These are phyloP conservation scores for Mesorhabditis belari DNA, from an alignment of 2,888 invertebrate genomes.

Conservation along the genomic window DNA sequence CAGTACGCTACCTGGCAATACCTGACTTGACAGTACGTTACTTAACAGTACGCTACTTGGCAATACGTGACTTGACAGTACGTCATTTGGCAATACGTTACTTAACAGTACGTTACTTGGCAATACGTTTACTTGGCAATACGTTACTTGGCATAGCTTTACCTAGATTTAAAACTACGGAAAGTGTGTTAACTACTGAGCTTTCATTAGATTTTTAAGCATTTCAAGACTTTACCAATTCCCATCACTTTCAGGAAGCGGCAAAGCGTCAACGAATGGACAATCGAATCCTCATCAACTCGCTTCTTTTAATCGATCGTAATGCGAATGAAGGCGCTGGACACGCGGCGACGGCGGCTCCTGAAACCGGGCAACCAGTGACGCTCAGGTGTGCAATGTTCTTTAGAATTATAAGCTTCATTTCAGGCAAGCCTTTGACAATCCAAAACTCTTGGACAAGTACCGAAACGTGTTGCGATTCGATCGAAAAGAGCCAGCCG, in stretches of 20 bases:
- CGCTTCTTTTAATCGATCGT: conserved; percentile 29
- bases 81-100: no score
- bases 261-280: conserved; percentile 25
- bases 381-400: background rate
- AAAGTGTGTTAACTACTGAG: no score
- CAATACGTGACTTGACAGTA: no score
- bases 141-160: no score
- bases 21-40: no score
- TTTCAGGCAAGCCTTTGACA: conserved; percentile 8
- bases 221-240: no score
- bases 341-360: conserved; percentile 7
- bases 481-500: conserved; percentile 10
- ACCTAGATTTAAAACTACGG: no score
- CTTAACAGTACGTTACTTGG: no score
- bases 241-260: conserved; percentile 11
- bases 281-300: conserved; percentile 23
- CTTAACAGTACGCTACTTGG: no score
- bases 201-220: no score
- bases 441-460: conserved; percentile 39
- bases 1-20: no score
- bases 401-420: background rate
- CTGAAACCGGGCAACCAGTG: background rate
- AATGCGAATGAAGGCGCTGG: conserved; percentile 26
- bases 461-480: conserved; percentile 23
- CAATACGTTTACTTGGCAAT: no score